Conservation (phyloP, 2,113 vertebrate genomes). For the Verasper variegatus region DNA sequence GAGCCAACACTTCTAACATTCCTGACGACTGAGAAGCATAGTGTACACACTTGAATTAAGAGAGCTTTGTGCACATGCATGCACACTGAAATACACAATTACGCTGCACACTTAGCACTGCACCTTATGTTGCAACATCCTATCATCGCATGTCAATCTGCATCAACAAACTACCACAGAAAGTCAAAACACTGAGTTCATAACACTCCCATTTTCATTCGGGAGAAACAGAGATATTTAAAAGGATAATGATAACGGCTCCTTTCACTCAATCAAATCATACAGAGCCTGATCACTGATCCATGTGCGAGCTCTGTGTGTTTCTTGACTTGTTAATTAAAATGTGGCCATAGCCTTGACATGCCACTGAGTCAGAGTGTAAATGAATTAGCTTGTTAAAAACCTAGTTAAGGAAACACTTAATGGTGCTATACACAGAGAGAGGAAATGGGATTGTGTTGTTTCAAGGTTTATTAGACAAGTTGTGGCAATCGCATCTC, state of each 20-base stretch:
- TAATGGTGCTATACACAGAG: constrained; percentile 10
- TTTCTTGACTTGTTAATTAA: constrained; percentile 55
- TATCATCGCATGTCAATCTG: background rate
- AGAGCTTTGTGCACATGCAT: background rate
- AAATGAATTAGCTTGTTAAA: constrained; percentile 61
- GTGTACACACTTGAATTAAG: constrained; percentile 15
- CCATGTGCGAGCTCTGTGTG: constrained; percentile 20
- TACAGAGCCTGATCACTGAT: constrained; percentile 49
- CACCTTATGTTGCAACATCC: background rate
- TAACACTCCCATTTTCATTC: background rate
- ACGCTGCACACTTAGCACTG: background rate
- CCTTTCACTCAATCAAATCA: constrained; percentile 45
- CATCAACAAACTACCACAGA: background rate
- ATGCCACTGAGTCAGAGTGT: constrained; percentile 39
- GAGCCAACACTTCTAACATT: constrained; percentile 50
- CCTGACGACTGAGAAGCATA: constrained; percentile 22
- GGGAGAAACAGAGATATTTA: constrained; percentile 6
- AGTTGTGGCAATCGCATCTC: background rate
- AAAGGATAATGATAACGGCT: constrained; percentile 16
- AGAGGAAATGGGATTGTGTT: constrained; percentile 12
- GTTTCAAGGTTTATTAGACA: constrained; percentile 15
- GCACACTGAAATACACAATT: background rate
- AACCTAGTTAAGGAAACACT: constrained; percentile 35
- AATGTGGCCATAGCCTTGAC: constrained; percentile 58
- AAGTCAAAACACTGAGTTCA: background rate